Base-by-base conservation (phyloP, 1,140 invertebrate genomes). In the Kradibia gibbosae region DNA sequence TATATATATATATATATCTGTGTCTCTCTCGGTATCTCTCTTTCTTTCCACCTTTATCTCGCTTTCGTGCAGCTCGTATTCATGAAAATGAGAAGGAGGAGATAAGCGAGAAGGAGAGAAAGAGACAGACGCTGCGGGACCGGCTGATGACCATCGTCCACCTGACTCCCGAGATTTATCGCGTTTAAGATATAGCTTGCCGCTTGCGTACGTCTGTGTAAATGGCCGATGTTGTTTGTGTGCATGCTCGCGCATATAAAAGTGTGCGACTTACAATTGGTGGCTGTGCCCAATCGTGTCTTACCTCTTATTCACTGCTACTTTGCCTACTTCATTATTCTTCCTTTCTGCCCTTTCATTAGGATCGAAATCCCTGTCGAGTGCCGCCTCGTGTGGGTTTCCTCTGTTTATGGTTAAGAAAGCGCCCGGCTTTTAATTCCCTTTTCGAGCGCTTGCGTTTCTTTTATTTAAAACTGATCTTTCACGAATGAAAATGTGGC, bases 91-190 rank as follows among this genome's bases (percentile, higher is more conserved):
- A 60, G 48, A 71, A 79, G 28, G 73, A 42, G 34, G 8, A 73
- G 78, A 80, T 80, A 73, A 80, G 78, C 25, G 34, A 60, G 78
- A 70, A 20, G 15, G 78, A 71, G 45, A 36, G 13, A 48, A 15
- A 34, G 2, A n/a, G 28, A 22, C n/a, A n/a, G n/a, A 45, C 34
- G 34, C 50, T 57, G 25, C 50, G 36, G 50, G 48, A 55, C 42
- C 50, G 67, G 10, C 70, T 75, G 89, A 91, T 91, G 89, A 89
- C 87, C 90, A 91, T 90, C 90, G 90, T 91, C 88, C 88, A 90
- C 88, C 89, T 90, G 89, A 90, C 89, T 89, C 85, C 45, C 34
- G 85, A 90, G 89, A 91, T 91, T 90, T 90, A 91, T 91, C 87
- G 89, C 85, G 85, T 85, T 86, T 86, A 86, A 86, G 86, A 86